These are phyloP conservation scores for Hippocampus kuda DNA, from an alignment of 2,797 vertebrate species.

Conservation along the genomic window DNA sequence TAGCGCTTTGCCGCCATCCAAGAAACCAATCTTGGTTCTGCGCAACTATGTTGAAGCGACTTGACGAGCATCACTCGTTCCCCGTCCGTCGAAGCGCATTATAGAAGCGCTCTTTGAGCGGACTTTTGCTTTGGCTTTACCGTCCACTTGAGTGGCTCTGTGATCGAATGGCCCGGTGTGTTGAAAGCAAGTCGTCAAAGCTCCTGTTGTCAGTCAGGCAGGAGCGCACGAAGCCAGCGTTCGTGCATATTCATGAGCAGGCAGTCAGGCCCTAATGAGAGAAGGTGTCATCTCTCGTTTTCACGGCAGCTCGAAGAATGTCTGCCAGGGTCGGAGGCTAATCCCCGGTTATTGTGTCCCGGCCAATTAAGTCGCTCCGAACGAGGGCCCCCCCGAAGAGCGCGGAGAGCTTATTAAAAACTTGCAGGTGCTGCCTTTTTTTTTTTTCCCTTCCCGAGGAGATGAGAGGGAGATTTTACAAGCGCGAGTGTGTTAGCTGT, in stretches of 20 bases:
- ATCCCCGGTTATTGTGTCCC: background rate
- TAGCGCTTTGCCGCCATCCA: too few relatives aligned
- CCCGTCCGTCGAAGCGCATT: too few relatives aligned
- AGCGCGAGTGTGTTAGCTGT: background rate
- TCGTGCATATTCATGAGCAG: background rate
- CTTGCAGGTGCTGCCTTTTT: background rate
- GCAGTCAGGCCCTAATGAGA: background rate
- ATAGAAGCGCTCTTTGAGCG: too few relatives aligned
- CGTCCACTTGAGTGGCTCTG: too few relatives aligned
- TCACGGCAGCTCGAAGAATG: background rate
- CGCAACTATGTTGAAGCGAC: too few relatives aligned
- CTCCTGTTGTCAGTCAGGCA: background rate
- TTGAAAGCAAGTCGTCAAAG: too few relatives aligned
- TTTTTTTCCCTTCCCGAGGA: background rate
- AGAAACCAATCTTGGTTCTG: too few relatives aligned
- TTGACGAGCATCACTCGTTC: too few relatives aligned
- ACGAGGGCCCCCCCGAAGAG: background rate
- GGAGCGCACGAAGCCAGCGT: background rate
- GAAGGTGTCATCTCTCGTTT: background rate
- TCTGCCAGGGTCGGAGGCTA: background rate
- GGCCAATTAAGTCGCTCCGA: background rate
- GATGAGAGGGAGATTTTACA: background rate
- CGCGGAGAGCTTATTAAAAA: slow-evolving; percentile 1
- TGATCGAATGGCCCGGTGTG: too few relatives aligned
- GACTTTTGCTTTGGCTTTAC: too few relatives aligned